A percentile compares a stretch with the other conserved stretches of the same genome.
phyloP scores from a whole-genome alignment of 2,113 vertebrate genomes.

The Osmerus mordax region DNA sequence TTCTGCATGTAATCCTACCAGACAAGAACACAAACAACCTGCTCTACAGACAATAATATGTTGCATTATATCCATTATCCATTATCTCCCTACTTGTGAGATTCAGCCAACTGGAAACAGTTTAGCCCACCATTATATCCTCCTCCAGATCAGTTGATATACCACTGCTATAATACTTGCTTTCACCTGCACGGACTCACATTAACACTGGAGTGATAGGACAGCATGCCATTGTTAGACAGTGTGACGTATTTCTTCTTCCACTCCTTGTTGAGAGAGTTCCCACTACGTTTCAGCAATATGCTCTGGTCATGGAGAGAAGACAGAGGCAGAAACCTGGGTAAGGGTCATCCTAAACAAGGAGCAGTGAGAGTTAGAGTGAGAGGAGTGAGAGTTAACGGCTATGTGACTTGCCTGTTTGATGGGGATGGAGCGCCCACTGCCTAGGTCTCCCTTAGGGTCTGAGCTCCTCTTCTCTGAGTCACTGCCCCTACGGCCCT shows the following conservation, averaged over 20 bases:
- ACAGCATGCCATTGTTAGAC: constrained; percentile 87
- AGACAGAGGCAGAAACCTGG: constrained; percentile 26
- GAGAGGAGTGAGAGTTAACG: neutral
- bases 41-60: constrained; percentile 13
- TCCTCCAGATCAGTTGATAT: too few relatives aligned
- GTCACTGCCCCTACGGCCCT: constrained; percentile 90
- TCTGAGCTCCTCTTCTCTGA: constrained; percentile 87
- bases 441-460: constrained; percentile 80
- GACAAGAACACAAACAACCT: neutral
- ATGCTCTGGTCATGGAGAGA: constrained; percentile 75
- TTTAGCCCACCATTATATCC: too few relatives aligned
- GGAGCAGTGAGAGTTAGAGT: neutral
- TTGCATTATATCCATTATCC: too few relatives aligned
- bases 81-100: too few relatives aligned
- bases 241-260: constrained; percentile 97
- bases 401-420: constrained; percentile 77
- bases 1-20: constrained; percentile 90
- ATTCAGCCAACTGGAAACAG: constrained; percentile 2
- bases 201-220: constrained; percentile 91
- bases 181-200: constrained; percentile 63
- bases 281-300: constrained; percentile 90
- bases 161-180: too few relatives aligned
- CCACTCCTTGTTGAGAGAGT: constrained; percentile 97
- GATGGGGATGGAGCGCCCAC: constrained; percentile 86
- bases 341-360: constrained; percentile 10